Base-by-base conservation (phyloP, 2,113 vertebrate species). In the Petroica traversi region DNA sequence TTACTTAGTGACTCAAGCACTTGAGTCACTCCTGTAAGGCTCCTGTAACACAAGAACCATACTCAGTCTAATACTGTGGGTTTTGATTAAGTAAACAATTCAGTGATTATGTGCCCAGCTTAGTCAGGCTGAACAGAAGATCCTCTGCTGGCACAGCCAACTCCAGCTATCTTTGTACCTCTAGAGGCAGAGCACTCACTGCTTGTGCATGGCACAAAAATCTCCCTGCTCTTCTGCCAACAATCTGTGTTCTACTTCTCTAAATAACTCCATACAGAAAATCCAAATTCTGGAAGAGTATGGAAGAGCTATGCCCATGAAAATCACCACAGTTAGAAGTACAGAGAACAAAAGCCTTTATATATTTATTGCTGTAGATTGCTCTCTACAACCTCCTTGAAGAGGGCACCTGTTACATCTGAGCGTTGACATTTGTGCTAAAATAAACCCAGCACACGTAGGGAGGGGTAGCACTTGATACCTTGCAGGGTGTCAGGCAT, bases 401-500 rank as follows among this genome's bases (percentile, higher is more conserved):
- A 74, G 28, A 77, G 12, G 48, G 24, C 40, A 34, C 8, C 20
- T 22, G 16, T 54, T 84, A 46, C 0, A 0, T 31, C 48, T 3
- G 9, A 68, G 45, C 9, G 2, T 45, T 66, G 54, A 72, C 3
- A 3, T 52, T 38, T 49, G 52, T 64, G 74, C 52, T 55, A 72
- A 86, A 95, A 87, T 40, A 94, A 89, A 61, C 33, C 34, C 0
- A 4, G 43, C 48, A 34, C 5, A 10, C 2, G 0, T 1, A 41
- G 40, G 29, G 34, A 79, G 23, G 6, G 48, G 45, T 18, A 38
- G 54, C 22, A 25, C 33, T 55, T 3, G 1, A 31, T 7, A 17
- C 8, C 24, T 33, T 28, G 46, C 9, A 8, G 23, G 2, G 3
- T 0, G 1, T 36, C 57, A 28, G 36, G 40, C 2, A 23, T 0